phyloP scores from a whole-genome alignment of 2,797 vertebrate genomes.

The Rhabdophis nuchalis region DNA sequence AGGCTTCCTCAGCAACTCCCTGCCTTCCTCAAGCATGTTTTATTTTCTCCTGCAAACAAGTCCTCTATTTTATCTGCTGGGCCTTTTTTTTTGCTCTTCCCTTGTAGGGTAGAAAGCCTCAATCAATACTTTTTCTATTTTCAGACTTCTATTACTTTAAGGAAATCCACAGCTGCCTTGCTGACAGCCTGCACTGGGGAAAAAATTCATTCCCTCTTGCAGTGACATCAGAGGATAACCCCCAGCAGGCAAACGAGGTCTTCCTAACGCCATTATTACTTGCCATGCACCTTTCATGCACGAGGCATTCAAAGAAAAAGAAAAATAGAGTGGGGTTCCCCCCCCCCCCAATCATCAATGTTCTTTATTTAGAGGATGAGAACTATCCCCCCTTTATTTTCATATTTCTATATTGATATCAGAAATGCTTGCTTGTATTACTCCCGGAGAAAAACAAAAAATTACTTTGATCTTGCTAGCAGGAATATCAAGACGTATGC shows the following conservation, averaged over 20 bases:
- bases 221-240: slow-evolving; percentile 15
- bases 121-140: slow-evolving; percentile 54
- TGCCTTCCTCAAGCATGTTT: neutral
- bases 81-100: slow-evolving; percentile 41
- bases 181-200: slow-evolving; percentile 16
- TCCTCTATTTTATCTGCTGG: slow-evolving; percentile 1
- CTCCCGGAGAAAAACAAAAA: neutral
- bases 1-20: neutral
- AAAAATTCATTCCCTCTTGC: slow-evolving; percentile 6
- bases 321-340: neutral
- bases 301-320: neutral
- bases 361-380: neutral
- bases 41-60: slow-evolving; percentile 16
- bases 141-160: slow-evolving; percentile 52
- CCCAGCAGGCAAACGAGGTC: slow-evolving; percentile 11
- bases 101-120: slow-evolving; percentile 45
- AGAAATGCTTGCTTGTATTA: neutral
- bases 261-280: slow-evolving; percentile 8
- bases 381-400: neutral
- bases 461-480: too few relatives aligned
- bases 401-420: neutral
- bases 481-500: neutral
- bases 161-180: slow-evolving; percentile 36
- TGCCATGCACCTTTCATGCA: neutral
- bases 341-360: neutral